Percentiles rank a stretch among this genome's conserved stretches.
Conservation (phyloP, 64 coral and sea anemone genomes). For the Montipora cactus region DNA sequence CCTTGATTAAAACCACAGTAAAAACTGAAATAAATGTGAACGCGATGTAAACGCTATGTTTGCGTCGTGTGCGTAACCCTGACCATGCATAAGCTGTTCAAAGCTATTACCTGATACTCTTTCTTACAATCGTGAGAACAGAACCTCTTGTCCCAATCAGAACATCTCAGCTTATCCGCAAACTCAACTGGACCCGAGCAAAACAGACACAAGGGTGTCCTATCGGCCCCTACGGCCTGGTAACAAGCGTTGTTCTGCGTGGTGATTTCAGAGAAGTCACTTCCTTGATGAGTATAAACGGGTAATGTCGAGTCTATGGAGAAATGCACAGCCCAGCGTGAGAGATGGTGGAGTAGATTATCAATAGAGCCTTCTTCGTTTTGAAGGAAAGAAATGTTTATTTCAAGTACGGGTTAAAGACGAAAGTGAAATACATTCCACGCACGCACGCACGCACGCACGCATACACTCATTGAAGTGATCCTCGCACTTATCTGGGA, state of each 20-base stretch:
- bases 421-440: no score
- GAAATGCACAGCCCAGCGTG: not conserved
- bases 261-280: not conserved
- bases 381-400: no score
- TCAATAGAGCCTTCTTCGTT: no score
- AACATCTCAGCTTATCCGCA: conserved; percentile 5
- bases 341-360: no score
- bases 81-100: no score
- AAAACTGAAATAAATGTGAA: no score
- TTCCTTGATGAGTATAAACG: not conserved
- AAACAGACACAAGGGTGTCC: conserved; percentile 70
- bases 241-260: conserved; percentile 14
- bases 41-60: not conserved
- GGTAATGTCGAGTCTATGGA: not conserved
- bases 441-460: no score
- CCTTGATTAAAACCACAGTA: no score
- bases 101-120: conserved; percentile 65
- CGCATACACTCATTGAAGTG: no score
- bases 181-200: conserved; percentile 62
- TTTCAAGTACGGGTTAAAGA: no score
- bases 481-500: no score
- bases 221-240: conserved; percentile 66
- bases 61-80: no score
- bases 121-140: conserved; percentile 85
- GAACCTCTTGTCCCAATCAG: conserved; percentile 73